A percentile compares a stretch with the other conserved stretches of the same genome.
phyloP scores from a whole-genome alignment of 2,797 vertebrate species.

The Rhincodon typus region DNA sequence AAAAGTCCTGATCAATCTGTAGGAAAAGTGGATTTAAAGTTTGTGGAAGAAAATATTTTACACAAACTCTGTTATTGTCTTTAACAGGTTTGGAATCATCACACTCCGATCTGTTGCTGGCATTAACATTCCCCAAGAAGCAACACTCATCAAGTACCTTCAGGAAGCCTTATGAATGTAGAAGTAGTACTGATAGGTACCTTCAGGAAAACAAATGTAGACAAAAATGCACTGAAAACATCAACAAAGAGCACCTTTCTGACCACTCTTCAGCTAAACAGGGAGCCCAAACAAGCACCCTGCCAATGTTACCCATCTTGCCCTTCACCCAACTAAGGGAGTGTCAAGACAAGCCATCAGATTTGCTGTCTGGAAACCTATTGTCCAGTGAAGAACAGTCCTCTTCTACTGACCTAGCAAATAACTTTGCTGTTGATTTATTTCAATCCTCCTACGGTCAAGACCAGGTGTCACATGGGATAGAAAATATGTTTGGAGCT shows the following conservation, averaged over 20 bases:
- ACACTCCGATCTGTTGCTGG: conserved; percentile 45
- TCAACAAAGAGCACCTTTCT: not conserved
- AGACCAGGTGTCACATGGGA: not conserved
- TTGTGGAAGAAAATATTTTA: not conserved
- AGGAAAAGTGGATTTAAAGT: not conserved
- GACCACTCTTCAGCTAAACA: not conserved
- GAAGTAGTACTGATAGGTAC: not conserved
- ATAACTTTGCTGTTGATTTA: not conserved
- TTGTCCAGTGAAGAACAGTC: not conserved
- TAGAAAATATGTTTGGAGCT: not conserved
- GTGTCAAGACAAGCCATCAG: not conserved
- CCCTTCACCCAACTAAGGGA: not conserved
- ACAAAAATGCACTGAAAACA: not conserved
- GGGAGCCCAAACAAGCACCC: not conserved
- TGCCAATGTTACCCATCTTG: not conserved
- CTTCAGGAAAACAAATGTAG: not conserved
- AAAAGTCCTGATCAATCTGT: not conserved
- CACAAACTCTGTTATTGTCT: not conserved
- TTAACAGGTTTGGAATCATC: conserved; percentile 38
- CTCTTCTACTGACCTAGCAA: not conserved
- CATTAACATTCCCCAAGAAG: conserved; percentile 49
- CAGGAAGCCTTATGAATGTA: not conserved
- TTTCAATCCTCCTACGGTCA: not conserved
- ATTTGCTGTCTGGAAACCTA: not conserved
- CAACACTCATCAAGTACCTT: not conserved